Evolutionary conservation across 2,113 vertebrate species (phyloP).

Genomic region (Willisornis vidua): DNA sequence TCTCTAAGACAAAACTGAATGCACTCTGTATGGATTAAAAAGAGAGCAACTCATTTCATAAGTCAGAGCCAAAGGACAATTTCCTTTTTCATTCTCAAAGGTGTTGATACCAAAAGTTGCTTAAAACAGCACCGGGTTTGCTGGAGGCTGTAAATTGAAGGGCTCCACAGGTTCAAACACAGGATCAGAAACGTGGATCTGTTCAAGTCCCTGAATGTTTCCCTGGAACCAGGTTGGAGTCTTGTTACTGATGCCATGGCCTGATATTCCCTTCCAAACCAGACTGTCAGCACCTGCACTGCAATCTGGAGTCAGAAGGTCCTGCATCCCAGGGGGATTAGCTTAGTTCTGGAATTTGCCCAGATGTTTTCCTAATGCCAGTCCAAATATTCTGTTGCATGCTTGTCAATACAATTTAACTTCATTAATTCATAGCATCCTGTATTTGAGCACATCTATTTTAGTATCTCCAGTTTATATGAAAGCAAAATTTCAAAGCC

Average conservation of each 20-base stretch:
- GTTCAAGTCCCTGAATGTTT: not conserved
- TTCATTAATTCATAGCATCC: not conserved
- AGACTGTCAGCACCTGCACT: not conserved
- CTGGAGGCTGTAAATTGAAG: not conserved
- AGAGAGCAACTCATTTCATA: not conserved
- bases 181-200: not conserved
- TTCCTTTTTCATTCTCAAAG: not conserved
- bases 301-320: not conserved
- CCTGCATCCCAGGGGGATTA: not conserved
- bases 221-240: not conserved
- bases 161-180: not conserved
- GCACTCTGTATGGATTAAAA: not conserved
- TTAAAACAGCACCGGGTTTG: not conserved
- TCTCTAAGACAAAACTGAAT: not conserved
- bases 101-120: not conserved
- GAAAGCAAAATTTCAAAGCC: not conserved
- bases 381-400: not conserved
- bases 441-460: not conserved
- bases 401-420: not conserved
- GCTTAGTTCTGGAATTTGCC: not conserved
- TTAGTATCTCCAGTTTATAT: not conserved
- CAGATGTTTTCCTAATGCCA: not conserved
- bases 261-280: not conserved
- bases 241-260: not conserved
- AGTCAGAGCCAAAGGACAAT: not conserved